A percentile compares a stretch with the other conserved stretches of the same genome.
These are phyloP conservation scores for Willisornis vidua DNA, from an alignment of 2,113 vertebrate species.

Conservation along the genomic window DNA sequence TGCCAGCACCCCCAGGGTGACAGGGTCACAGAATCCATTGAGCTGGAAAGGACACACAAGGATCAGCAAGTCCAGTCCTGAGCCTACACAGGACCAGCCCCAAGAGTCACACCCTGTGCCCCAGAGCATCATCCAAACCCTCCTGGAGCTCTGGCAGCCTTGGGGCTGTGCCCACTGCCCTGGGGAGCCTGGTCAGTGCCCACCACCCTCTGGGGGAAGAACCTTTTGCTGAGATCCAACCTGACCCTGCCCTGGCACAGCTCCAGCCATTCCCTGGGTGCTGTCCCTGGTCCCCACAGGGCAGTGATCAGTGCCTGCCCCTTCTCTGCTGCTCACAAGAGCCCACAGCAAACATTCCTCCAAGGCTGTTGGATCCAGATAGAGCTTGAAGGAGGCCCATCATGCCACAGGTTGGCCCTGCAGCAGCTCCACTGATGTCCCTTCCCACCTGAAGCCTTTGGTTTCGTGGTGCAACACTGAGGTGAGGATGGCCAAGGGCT, in stretches of 20 bases:
- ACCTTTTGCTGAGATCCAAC: not conserved
- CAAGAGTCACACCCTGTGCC: not conserved
- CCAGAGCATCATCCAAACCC: not conserved
- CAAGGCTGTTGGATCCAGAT: not conserved
- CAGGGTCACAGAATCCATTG: not conserved
- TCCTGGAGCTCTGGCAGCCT: not conserved
- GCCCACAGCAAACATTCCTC: not conserved
- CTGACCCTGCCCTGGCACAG: not conserved
- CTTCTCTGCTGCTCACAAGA: not conserved
- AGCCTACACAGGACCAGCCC: not conserved
- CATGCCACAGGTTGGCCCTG: not conserved
- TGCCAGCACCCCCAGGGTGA: not conserved
- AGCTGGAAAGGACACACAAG: not conserved
- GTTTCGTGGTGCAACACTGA: rapidly evolving
- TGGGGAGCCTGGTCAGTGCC: not conserved
- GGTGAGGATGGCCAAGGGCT: not conserved
- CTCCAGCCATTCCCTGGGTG: not conserved
- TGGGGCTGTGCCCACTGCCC: not conserved
- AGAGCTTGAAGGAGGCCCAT: not conserved
- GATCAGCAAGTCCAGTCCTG: not conserved
- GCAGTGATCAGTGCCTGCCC: not conserved
- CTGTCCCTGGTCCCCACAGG: not conserved
- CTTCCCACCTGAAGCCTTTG: rapidly evolving
- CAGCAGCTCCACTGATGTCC: not conserved
- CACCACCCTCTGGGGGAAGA: not conserved